Evolutionary conservation across 1,140 invertebrate genomes (phyloP).

Genomic region (Pinna nobilis): DNA sequence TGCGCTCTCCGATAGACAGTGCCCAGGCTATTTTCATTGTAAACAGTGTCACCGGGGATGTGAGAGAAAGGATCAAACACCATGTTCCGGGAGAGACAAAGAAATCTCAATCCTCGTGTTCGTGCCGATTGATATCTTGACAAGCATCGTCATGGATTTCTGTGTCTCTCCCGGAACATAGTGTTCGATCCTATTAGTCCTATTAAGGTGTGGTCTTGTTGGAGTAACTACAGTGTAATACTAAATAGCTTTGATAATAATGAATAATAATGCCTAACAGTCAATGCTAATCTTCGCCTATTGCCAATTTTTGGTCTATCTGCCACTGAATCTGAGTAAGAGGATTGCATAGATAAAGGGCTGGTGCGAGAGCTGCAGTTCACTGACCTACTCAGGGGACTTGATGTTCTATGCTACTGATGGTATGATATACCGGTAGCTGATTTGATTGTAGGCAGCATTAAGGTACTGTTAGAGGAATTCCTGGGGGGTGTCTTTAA

Average conservation of each 20-base stretch:
- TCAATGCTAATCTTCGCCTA: constrained; percentile 9
- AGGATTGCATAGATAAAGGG: constrained; percentile 43
- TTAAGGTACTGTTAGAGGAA: constrained; percentile 11
- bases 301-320: constrained; percentile 21
- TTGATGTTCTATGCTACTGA: neutral
- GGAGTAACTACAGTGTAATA: constrained; percentile 30
- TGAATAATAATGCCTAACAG: constrained; percentile 25
- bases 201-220: constrained; percentile 24
- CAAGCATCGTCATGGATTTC: too few relatives aligned
- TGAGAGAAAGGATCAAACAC: too few relatives aligned
- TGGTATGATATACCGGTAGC: constrained; percentile 32
- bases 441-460: constrained; percentile 46
- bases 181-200: too few relatives aligned
- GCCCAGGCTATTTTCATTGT: too few relatives aligned
- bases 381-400: constrained; percentile 26
- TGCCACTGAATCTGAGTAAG: constrained; percentile 32
- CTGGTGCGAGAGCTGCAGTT: constrained; percentile 38
- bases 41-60: too few relatives aligned
- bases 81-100: too few relatives aligned
- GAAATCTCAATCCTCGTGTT: too few relatives aligned
- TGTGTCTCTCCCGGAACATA: too few relatives aligned
- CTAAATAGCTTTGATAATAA: constrained; percentile 23
- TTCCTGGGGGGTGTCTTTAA: neutral
- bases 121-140: too few relatives aligned
- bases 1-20: too few relatives aligned